Evolutionary conservation across 2,888 invertebrate species (phyloP), one percentile per base, ranked within the genome.

Genomic region (Catonia carolina): DNA sequence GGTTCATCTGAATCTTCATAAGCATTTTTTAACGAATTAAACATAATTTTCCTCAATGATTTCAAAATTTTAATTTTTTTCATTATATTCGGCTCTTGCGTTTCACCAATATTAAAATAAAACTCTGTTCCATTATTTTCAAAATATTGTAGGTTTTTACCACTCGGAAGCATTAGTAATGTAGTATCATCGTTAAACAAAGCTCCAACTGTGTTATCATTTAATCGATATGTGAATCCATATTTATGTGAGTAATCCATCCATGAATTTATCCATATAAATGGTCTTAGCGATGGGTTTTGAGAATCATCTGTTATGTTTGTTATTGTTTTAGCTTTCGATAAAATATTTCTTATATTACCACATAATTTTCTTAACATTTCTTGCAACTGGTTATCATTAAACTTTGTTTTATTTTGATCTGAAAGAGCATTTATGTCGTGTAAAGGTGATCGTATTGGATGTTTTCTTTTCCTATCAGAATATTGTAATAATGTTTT

Each of bases 181-280:
- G 48, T 42, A 2, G 54, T 27, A 5, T 54, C 36, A 27, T 58
- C 58, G 42, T 58, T 58, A 20, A 53, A 58, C 15, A 53, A 23
- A 5, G 54, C 35, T n/a, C 58, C 58, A 5, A 51, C 53, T 22
- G 53, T 45, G 35, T 54, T 23, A 18, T 54, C 54, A 39, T 54
- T 58, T 18, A 54, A 36, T n/a, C 35, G 41, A 41, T 54, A 58
- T 18, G 27, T 45, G 18, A 54, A 58, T n/a, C 58, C 58, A 41
- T 54, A 58, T 2, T 10, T 1, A 41, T 42, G 31, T 23, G 58
- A 42, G 23, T 35, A 58, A 37, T 58, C 58, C 14, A 54, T 51
- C 58, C 58, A 58, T 10, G 58, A 54, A 22, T 58, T 58, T 8
- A 58, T 45, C 58, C 58, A 58, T 35, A 54, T 45, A 18, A 58